phyloP scores from a whole-genome alignment of 2,797 vertebrate genomes.

The Manis javanica region DNA sequence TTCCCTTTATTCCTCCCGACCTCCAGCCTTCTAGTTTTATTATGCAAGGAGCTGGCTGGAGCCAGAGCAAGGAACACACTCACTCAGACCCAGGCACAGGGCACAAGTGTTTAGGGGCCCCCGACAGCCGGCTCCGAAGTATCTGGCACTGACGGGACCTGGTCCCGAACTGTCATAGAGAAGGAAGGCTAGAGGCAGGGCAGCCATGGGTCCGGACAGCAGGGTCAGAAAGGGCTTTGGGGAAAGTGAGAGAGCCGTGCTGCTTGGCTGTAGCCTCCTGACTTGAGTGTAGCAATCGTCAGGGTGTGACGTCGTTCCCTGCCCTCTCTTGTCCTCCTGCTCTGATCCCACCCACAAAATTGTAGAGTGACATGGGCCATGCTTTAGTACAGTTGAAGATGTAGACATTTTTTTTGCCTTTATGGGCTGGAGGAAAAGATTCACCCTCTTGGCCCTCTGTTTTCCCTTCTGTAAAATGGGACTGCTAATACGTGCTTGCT shows the following conservation, averaged over 20 bases:
- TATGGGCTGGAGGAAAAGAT: background rate
- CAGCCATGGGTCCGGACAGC: background rate
- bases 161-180: background rate
- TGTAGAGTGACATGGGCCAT: background rate
- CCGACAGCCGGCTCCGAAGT: background rate
- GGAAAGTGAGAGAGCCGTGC: background rate
- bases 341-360: background rate
- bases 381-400: background rate
- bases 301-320: background rate
- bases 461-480: slow-evolving; percentile 20
- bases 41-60: background rate
- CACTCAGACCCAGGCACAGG: background rate
- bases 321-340: background rate
- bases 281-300: background rate
- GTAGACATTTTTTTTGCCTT: background rate
- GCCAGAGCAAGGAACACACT: background rate
- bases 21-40: background rate
- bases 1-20: background rate
- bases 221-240: background rate
- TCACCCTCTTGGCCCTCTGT: background rate
- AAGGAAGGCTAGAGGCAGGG: background rate
- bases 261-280: background rate
- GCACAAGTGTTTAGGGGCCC: background rate
- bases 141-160: background rate
- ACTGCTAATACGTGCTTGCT: background rate